A percentile compares a stretch with the other conserved stretches of the same genome.
These are phyloP conservation scores for Donacobius atricapilla DNA, from an alignment of 2,113 vertebrate species.

Conservation along the genomic window DNA sequence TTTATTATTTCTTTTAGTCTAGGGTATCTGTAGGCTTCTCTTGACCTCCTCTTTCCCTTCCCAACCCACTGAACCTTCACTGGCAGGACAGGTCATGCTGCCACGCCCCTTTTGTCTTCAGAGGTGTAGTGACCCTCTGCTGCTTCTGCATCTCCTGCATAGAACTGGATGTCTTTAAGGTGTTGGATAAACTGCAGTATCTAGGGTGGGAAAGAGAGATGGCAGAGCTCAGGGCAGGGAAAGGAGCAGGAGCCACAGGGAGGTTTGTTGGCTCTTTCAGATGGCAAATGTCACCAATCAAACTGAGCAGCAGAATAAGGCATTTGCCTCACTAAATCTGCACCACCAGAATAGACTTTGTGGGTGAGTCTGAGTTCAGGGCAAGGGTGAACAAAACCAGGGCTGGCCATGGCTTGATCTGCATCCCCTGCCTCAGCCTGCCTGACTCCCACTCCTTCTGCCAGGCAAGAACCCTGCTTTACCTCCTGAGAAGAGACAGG, in stretches of 20 bases:
- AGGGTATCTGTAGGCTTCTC: not conserved
- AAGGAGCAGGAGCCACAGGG: not conserved
- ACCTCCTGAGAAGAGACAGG: not conserved
- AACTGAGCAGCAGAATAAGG: not conserved
- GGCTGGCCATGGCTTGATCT: not conserved
- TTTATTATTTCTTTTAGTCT: not conserved
- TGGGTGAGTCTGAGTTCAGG: not conserved
- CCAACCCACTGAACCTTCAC: not conserved
- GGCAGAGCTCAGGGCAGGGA: not conserved
- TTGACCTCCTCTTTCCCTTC: not conserved
- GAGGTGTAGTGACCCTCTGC: not conserved
- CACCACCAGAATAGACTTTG: not conserved
- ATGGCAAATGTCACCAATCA: not conserved
- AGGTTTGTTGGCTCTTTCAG: not conserved
- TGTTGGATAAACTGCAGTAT: conserved; percentile 62
- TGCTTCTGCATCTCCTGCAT: not conserved
- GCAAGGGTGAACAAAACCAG: not conserved
- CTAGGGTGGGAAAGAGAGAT: conserved; percentile 6
- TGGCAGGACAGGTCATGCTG: not conserved
- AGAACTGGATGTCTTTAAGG: conserved; percentile 32
- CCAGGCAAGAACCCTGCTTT: not conserved
- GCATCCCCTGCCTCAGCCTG: not conserved
- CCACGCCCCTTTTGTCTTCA: not conserved
- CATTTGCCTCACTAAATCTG: not conserved
- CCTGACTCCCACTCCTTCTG: not conserved